phyloP scores from a whole-genome alignment of 2,888 invertebrate genomes.

The Xanthorhoe spadicearia region DNA sequence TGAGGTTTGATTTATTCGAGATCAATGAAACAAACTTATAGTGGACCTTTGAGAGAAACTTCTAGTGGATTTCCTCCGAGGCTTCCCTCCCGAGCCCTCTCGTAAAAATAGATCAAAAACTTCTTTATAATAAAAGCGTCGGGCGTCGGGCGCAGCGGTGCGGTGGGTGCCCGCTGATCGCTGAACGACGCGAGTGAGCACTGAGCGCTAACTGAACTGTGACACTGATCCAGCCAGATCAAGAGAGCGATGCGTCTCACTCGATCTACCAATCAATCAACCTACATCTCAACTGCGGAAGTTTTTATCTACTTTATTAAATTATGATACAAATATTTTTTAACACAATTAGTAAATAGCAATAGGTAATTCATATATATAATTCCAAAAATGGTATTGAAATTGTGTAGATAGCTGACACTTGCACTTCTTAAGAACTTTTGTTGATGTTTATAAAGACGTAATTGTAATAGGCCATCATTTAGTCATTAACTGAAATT shows the following conservation, averaged over 20 bases:
- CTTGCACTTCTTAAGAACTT: no score
- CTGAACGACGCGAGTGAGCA: no score
- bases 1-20: slow-evolving; percentile 9
- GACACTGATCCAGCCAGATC: not conserved
- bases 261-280: not conserved
- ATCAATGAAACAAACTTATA: slow-evolving; percentile 11
- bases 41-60: slow-evolving; percentile 7
- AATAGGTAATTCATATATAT: no score
- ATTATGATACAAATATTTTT: no score
- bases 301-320: no score
- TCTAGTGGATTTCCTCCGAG: slow-evolving; percentile 6
- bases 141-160: not conserved
- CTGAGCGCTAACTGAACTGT: not conserved
- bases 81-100: slow-evolving; percentile 1
- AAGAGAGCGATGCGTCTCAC: not conserved
- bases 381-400: no score
- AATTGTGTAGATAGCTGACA: no score
- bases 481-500: no score
- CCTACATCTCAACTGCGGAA: no score
- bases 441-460: no score
- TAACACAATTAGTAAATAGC: no score
- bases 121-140: slow-evolving; percentile 2
- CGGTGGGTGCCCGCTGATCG: not conserved
- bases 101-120: slow-evolving; percentile 12
- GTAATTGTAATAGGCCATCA: no score